Conservation (phyloP, 2,113 vertebrate species). For the Petromus typicus region DNA sequence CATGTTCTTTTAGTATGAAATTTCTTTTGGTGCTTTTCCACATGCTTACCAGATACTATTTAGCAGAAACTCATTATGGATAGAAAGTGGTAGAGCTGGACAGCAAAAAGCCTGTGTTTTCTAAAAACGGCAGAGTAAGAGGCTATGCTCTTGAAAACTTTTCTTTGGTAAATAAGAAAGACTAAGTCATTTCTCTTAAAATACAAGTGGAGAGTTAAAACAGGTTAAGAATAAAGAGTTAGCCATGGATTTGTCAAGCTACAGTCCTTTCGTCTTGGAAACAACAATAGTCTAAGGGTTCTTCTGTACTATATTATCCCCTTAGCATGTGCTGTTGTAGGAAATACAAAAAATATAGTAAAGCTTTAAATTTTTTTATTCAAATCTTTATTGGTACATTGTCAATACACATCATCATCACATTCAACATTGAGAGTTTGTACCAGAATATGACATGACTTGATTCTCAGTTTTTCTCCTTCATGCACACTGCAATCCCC, state of each 20-base stretch:
- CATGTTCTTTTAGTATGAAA: neutral
- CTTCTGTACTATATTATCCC: conserved; percentile 8
- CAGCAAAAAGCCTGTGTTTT: neutral
- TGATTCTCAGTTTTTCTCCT: too few relatives aligned
- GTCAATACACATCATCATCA: too few relatives aligned
- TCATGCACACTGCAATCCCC: too few relatives aligned
- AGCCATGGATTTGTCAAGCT: neutral
- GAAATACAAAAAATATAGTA: neutral
- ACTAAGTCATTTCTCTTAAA: neutral
- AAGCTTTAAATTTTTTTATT: neutral
- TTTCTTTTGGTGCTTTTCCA: neutral
- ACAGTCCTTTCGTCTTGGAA: neutral
- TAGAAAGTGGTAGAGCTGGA: neutral
- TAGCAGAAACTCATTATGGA: neutral
- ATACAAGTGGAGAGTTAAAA: conserved; percentile 11
- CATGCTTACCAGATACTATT: neutral
- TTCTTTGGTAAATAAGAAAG: neutral
- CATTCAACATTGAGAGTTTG: too few relatives aligned
- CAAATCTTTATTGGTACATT: too few relatives aligned
- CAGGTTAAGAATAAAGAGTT: neutral
- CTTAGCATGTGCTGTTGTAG: neutral
- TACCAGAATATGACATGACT: too few relatives aligned
- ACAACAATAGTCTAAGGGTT: neutral
- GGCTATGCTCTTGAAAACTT: neutral
- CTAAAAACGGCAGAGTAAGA: neutral